Evolutionary conservation across 2,888 invertebrate species (phyloP).

Genomic region (Campoletis raptor): DNA sequence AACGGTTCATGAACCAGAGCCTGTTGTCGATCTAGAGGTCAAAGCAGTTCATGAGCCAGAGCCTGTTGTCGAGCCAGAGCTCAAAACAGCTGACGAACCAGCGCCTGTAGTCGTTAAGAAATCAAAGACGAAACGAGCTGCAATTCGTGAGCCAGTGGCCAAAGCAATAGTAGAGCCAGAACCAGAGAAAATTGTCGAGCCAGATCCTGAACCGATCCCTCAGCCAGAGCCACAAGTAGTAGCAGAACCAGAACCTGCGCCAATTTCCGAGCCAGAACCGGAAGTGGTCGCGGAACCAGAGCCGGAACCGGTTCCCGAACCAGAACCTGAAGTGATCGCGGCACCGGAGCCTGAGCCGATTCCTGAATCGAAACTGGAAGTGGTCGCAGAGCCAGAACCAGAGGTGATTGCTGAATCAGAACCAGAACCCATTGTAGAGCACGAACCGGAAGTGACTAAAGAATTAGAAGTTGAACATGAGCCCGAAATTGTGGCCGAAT

Average conservation of each 20-base stretch:
- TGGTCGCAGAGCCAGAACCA: conserved; percentile 56
- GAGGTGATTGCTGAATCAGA: conserved; percentile 40
- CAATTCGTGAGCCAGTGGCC: conserved; percentile 61
- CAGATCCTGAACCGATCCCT: conserved; percentile 53
- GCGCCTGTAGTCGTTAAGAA: conserved; percentile 22
- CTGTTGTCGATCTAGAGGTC: conserved; percentile 65
- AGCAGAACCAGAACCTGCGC: conserved; percentile 56
- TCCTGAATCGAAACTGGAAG: conserved; percentile 47
- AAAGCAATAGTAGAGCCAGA: conserved; percentile 47
- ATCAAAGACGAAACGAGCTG: conserved; percentile 61
- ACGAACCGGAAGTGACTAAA: conserved; percentile 24
- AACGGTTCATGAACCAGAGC: conserved; percentile 65
- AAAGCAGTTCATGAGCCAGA: conserved; percentile 27
- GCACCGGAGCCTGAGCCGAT: conserved; percentile 29
- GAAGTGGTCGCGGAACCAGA: conserved; percentile 53
- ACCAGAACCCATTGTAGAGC: conserved; percentile 48
- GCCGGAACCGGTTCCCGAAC: conserved; percentile 57
- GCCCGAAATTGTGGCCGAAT: conserved; percentile 23
- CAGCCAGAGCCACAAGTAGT: neutral
- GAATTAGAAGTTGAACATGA: conserved; percentile 55
- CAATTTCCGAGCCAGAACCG: conserved; percentile 38
- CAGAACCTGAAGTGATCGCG: conserved; percentile 47
- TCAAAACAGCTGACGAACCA: conserved; percentile 37
- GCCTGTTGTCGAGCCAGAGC: conserved; percentile 63
- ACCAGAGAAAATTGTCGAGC: conserved; percentile 57